These are phyloP conservation scores for Tribolium castaneum DNA, from an alignment of 1,140 invertebrate species.

Conservation along the genomic window DNA sequence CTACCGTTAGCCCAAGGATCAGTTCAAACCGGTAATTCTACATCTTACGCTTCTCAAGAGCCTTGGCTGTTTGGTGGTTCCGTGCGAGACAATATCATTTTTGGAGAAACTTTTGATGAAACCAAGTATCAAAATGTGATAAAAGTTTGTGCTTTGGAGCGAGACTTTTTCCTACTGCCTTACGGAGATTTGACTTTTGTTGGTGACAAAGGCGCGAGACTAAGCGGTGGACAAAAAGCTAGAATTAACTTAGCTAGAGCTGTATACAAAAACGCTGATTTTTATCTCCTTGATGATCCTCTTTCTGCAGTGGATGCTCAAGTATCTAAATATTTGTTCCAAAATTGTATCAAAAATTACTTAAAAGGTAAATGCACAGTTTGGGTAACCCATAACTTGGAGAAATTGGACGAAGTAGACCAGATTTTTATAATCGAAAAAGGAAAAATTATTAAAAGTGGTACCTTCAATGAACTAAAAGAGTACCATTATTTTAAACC, in stretches of 20 bases:
- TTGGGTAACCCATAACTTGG: conserved; percentile 89
- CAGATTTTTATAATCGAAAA: conserved; percentile 73
- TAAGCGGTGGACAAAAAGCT: conserved; percentile 91
- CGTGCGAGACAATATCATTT: conserved; percentile 87
- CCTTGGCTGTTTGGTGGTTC: conserved; percentile 86
- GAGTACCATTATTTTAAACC: conserved; percentile 30
- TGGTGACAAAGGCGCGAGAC: conserved; percentile 82
- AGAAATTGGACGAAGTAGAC: conserved; percentile 84
- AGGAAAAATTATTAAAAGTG: conserved; percentile 68
- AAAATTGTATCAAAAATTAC: conserved; percentile 74
- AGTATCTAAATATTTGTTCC: conserved; percentile 75
- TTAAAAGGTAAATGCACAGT: conserved; percentile 75
- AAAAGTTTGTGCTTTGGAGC: conserved; percentile 76
- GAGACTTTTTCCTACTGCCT: conserved; percentile 79
- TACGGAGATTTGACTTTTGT: conserved; percentile 86
- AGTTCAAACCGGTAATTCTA: conserved; percentile 76
- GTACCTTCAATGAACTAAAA: conserved; percentile 64
- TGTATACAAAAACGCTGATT: conserved; percentile 81
- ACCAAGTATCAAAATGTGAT: conserved; percentile 79
- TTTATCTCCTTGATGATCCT: conserved; percentile 87
- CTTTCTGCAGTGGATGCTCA: conserved; percentile 82
- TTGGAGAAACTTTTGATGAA: conserved; percentile 79
- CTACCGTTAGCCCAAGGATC: conserved; percentile 69
- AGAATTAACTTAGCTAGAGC: conserved; percentile 87
- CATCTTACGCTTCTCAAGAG: conserved; percentile 90